Percentiles rank a stretch among this genome's conserved stretches.
phyloP scores from a whole-genome alignment of 2,113 vertebrate genomes.

The Equus quagga region DNA sequence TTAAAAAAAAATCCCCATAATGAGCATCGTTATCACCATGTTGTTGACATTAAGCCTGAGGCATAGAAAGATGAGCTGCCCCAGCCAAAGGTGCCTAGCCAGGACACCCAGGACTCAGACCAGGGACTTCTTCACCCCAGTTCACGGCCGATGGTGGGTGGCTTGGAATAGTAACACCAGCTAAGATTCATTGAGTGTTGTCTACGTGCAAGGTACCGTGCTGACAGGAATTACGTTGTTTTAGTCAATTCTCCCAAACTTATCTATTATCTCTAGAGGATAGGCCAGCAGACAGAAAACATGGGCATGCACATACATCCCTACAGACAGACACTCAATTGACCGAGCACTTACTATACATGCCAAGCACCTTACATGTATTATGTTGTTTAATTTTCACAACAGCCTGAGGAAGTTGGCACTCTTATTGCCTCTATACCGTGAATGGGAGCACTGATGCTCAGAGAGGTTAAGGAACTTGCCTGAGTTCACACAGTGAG shows the following conservation, averaged over 20 bases:
- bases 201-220: not conserved
- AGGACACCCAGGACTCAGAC: not conserved
- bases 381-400: not conserved
- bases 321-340: not conserved
- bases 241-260: not conserved
- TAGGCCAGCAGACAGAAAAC: not conserved
- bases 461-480: conserved; percentile 42
- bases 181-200: not conserved
- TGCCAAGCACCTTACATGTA: not conserved
- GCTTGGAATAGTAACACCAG: not conserved
- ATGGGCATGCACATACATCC: no score
- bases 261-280: not conserved
- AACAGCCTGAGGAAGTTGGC: not conserved
- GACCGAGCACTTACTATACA: not conserved
- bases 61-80: not conserved
- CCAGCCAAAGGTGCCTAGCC: no score
- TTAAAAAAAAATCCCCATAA: not conserved
- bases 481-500: not conserved
- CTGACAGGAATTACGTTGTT: not conserved
- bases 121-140: not conserved
- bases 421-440: not conserved
- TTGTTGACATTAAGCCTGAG: not conserved
- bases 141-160: not conserved
- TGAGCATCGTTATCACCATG: not conserved
- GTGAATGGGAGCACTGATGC: not conserved